Base-by-base conservation (phyloP, 1,140 invertebrate species). In the Augochlora pura region DNA sequence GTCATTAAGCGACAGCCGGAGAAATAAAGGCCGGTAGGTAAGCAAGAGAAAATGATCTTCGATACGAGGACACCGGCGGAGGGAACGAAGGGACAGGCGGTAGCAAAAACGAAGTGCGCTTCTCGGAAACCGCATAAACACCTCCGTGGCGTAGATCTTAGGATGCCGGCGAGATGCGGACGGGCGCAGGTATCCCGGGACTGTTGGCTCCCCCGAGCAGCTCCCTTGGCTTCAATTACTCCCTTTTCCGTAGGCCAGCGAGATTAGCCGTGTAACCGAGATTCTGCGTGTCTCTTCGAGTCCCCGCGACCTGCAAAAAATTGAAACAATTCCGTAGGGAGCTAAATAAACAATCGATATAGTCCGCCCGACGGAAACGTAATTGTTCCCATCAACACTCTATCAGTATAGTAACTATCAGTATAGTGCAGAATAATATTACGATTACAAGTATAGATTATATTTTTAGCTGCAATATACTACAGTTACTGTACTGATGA, bases 51-150 rank as follows among this genome's bases (percentile, higher is more conserved):
- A 77, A 87, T 71, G 77, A 75, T 81, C 80, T 72, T 84, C 64
- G 64, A 59, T 65, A 21, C 60, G 39, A n/a, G 60, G 63, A 76
- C 72, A 86, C 72, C 59, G 84, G 64, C 74, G 46, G 32, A 78
- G 82, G 82, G 78, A 77, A 83, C 77, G 70, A 69, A 70, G 79
- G 74, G 65, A 77, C 39, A 78, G 72, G 77, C 68, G 59, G 72
- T 64, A 38, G 77, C 81, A 89, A 89, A 89, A 90, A 90, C 72
- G 38, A 84, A 88, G 57, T 72, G 68, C 82, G 77, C 82, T 89
- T 88, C 82, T 77, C 78, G 82, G 86, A 89, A 88, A 88, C 67
- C 78, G 81, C 84, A 78, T 87, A 88, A 89, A 88, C 76, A 85
- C 87, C 73, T 88, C 77, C 60, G 60, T 77, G 63, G 81, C 70